Conservation (phyloP, 2,888 invertebrate genomes). For the Nezara viridula region DNA sequence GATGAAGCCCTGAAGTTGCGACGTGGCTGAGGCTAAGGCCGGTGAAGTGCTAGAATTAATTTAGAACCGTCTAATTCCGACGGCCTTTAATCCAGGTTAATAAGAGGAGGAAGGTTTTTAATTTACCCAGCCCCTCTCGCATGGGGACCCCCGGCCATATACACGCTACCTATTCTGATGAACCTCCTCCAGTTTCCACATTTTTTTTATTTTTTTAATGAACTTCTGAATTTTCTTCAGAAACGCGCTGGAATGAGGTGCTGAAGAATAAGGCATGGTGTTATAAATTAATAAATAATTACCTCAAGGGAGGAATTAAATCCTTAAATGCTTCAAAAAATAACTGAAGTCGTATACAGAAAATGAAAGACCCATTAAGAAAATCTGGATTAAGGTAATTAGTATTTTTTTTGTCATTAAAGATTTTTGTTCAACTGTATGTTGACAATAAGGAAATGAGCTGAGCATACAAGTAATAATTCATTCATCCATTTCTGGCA, state of each 20-base stretch:
- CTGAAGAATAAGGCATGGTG: neutral
- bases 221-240: neutral
- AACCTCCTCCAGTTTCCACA: neutral
- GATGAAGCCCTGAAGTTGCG: neutral
- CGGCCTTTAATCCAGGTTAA: slow-evolving; percentile 43
- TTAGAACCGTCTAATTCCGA: slow-evolving; percentile 2
- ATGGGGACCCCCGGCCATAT: neutral
- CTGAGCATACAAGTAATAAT: too few species aligned
- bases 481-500: too few species aligned
- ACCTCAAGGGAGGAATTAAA: too few species aligned
- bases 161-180: neutral
- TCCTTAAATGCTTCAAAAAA: too few species aligned
- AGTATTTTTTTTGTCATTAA: too few species aligned
- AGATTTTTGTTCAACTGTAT: too few species aligned
- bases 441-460: too few species aligned
- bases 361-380: too few species aligned
- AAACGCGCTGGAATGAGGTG: neutral
- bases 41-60: slow-evolving; percentile 34
- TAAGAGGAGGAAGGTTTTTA: neutral
- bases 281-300: too few species aligned
- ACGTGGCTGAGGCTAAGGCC: neutral
- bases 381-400: too few species aligned
- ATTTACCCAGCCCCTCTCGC: slow-evolving; percentile 10
- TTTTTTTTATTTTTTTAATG: neutral
- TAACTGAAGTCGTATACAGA: too few species aligned